Evolutionary conservation across 2,113 vertebrate genomes (phyloP).

Genomic region (Zonotrichia leucophrys): DNA sequence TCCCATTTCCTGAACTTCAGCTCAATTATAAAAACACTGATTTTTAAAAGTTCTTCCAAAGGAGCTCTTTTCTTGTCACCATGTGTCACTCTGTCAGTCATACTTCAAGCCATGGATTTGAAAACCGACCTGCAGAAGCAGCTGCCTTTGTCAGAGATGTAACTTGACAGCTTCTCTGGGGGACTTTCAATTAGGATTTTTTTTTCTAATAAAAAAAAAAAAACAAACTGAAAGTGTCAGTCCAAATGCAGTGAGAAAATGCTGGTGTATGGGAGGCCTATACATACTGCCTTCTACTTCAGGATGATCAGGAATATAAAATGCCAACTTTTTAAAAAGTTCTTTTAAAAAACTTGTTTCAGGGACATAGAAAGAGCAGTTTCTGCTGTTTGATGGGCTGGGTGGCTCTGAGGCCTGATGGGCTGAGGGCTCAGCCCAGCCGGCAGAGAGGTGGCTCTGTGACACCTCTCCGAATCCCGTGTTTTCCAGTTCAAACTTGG

Average conservation of each 20-base stretch:
- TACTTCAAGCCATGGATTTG: background rate
- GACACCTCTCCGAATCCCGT: fast-evolving
- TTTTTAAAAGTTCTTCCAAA: background rate
- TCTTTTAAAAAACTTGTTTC: no score
- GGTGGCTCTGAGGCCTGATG: no score
- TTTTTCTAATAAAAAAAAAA: background rate
- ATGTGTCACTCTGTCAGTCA: background rate
- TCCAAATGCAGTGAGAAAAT: background rate
- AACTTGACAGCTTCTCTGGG: conserved; percentile 9
- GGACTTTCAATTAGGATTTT: background rate
- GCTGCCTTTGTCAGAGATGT: conserved; percentile 6
- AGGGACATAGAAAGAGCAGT: no score
- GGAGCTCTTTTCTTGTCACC: background rate
- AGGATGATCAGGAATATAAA: background rate
- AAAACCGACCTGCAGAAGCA: background rate
- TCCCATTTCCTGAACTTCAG: background rate
- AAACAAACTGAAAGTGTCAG: background rate
- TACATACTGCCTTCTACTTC: background rate
- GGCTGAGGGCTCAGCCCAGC: background rate
- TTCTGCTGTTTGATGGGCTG: no score
- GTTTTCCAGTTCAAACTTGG: background rate
- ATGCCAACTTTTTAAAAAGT: no score
- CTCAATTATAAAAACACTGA: background rate
- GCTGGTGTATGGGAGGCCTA: background rate
- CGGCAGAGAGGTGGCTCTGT: background rate